Conservation (phyloP, 2,888 invertebrate genomes). For the Himalopsyche kuldschensis region DNA sequence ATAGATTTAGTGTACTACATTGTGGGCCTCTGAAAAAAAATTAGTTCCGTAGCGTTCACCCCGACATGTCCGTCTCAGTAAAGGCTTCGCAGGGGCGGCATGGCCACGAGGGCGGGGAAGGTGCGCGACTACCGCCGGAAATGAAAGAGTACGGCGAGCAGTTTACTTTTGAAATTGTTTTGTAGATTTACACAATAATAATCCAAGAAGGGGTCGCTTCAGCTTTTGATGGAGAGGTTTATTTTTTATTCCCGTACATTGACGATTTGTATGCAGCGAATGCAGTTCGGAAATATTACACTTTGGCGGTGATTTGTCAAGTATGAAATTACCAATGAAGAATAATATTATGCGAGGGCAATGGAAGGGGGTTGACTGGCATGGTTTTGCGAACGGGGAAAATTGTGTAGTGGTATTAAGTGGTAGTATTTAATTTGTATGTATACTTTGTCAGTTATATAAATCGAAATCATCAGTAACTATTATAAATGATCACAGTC, state of each 20-base stretch:
- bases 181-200: neutral
- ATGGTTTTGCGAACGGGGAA: too few relatives aligned
- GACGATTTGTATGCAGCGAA: neutral
- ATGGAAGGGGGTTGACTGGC: too few relatives aligned
- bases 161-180: neutral
- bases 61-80: neutral
- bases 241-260: neutral
- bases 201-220: neutral
- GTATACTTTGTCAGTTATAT: too few relatives aligned
- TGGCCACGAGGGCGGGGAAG: neutral
- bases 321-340: too few relatives aligned
- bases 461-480: too few relatives aligned
- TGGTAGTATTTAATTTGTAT: too few relatives aligned
- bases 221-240: neutral
- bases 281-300: neutral
- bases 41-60: neutral
- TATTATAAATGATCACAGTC: too few relatives aligned
- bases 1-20: too few relatives aligned
- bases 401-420: too few relatives aligned
- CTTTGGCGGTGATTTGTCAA: neutral
- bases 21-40: too few relatives aligned
- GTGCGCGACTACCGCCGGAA: neutral
- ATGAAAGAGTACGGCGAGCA: neutral
- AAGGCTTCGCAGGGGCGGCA: neutral
- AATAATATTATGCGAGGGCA: too few relatives aligned